Percentiles rank a stretch among this genome's conserved stretches.
Evolutionary conservation across 2,797 vertebrate genomes (phyloP).

Genomic region (Coendou prehensilis): DNA sequence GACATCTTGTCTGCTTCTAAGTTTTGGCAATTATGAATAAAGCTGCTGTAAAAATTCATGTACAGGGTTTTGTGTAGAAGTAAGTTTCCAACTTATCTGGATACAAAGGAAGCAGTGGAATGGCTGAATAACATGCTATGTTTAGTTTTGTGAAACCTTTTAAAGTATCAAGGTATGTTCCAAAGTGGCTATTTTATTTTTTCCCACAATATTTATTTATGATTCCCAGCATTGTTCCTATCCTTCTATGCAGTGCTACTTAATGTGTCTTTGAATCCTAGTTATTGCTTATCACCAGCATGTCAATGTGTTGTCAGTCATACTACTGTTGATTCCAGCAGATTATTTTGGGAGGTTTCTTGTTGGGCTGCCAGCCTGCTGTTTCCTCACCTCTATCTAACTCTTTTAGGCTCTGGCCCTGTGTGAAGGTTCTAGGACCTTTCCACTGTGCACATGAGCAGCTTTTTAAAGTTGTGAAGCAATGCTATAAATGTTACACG

Average conservation of each 20-base stretch:
- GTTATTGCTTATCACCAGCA: neutral
- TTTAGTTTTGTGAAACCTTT: neutral
- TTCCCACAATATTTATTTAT: neutral
- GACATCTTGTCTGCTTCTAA: neutral
- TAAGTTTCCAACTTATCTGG: neutral
- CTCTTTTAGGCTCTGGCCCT: neutral
- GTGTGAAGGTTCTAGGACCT: neutral
- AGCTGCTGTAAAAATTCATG: neutral
- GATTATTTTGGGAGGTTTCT: neutral
- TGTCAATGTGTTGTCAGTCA: neutral
- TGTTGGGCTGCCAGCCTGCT: too few species aligned
- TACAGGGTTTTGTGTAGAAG: neutral
- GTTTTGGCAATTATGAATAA: neutral
- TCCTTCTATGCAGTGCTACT: neutral
- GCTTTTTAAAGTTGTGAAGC: neutral
- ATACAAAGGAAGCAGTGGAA: neutral
- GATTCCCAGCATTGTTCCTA: neutral
- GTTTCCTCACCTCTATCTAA: neutral
- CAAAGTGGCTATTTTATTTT: neutral
- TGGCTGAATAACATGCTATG: neutral
- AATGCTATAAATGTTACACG: neutral
- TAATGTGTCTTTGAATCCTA: constrained; percentile 24
- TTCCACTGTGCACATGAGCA: neutral
- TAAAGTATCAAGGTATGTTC: neutral
- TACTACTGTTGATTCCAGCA: neutral